Base-by-base conservation (phyloP, 2,888 invertebrate genomes). In the Rhagium mordax region DNA sequence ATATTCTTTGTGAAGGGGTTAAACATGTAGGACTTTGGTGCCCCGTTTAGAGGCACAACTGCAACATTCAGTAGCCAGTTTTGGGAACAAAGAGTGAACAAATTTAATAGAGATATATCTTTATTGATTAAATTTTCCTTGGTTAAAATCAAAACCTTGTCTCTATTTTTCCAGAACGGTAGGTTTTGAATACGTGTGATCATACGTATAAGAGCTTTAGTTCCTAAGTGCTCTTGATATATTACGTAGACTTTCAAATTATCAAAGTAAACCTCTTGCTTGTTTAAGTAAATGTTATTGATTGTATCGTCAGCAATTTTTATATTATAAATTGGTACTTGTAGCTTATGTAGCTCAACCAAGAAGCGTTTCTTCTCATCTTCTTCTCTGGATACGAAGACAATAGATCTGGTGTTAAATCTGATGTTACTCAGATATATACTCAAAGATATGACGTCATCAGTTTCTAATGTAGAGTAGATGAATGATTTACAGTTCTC, bases 11-110 rank as follows among this genome's bases (percentile, higher is more conserved):
- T 48, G 16, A 21, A 64, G 16, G 27, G 49, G 21, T 48, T 51
- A 20, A 20, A 64, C 10, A 64, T 15, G 3, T 49, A 27, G 3
- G 24, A 24, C 4, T 1, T 24, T 3, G 48, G n/a, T 7, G n/a
- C 2, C 5, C 21, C 16, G 7, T 49, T 20, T 8, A 49, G 8
- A 3, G 33, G 16, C 15, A 64, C 21, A 15, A 64, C n/a, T 10
- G 29, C 64, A 18, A 49, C 51, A 27, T 64, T 64, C 16, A 64
- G 27, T 5, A 64, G 15, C 49, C 64, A 48, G 1, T 49, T 48
- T 49, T 48, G 8, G n/a, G 51, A 48, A 21, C 49, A 64, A 18
- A n/a, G 8, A 27, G 27, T 24, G 8, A 64, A 49, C 10, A 64
- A n/a, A n/a, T 27, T 6, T 27, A 16, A 3, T 49, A 21, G 13